Base-by-base conservation (phyloP, 2,113 vertebrate genomes). In the Etheostoma spectabile region DNA sequence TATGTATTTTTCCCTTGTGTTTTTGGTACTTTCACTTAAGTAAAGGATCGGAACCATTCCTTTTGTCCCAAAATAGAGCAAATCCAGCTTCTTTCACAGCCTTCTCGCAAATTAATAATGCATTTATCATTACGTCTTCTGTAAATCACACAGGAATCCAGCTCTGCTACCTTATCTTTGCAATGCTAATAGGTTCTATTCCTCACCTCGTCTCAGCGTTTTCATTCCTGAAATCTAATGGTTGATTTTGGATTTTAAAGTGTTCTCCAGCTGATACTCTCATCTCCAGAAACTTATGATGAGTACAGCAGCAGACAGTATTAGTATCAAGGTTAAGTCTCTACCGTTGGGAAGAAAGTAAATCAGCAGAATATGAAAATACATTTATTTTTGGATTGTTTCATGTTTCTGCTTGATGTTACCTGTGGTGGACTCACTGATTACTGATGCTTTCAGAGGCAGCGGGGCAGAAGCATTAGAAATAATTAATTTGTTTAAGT, bases 381-480 rank as follows among this genome's bases (percentile, higher is more conserved):
- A 55, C 65, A 82, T 75, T 82, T 79, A 62, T 79, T 74, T 48
- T 30, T 4, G 53, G 38, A 49, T 55, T 67, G 61, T 74, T 82
- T 71, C n/a, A 49, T 70, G 74, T 56, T 33, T 8, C 68, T 45
- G 22, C 46, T 55, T 55, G 53, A 6, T 64, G 18, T 35, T 49
- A 79, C 82, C 83, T 88, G 62, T 60, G 18, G 72, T 61, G 45
- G 59, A 57, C 52, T 61, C 55, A 0, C 68, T 74, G 74, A 84
- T 81, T 52, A 78, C 27, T 8, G 49, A 48, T 19, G 49, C 65
- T 24, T 38, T 63, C n/a, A 52, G 52, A 66, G 59, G 61, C 75
- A n/a, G 60, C 2, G 1, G 38, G 38, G 66, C 21, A 52, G 66
- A 82, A 77, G 77, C 67, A 67, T 83, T 74, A 71, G 53, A 53